Conservation (phyloP, 2,113 vertebrate species). For the Oncorhynchus masou region DNA sequence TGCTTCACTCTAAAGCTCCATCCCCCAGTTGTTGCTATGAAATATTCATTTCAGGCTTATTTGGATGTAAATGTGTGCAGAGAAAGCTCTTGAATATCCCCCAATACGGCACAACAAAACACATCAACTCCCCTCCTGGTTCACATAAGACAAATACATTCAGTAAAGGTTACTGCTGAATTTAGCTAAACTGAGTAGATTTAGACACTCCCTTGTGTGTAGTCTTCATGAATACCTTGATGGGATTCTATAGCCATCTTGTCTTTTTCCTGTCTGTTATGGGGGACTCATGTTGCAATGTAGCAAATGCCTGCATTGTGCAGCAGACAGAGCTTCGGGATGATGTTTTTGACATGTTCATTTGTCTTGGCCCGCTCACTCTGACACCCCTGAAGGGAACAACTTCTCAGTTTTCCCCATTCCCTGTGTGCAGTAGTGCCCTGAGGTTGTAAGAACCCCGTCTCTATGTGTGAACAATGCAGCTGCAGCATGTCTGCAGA, state of each 20-base stretch:
- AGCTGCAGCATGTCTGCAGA: not conserved
- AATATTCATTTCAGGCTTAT: constrained; percentile 58
- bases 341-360: constrained; percentile 10
- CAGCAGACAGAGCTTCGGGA: not conserved
- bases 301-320: constrained; percentile 2
- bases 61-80: constrained; percentile 17
- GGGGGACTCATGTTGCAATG: not conserved
- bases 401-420: not conserved
- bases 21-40: constrained; percentile 25
- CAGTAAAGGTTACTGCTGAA: constrained; percentile 23
- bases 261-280: not conserved
- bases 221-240: constrained; percentile 21
- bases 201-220: constrained; percentile 9
- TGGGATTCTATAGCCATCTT: not conserved
- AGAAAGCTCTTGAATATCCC: constrained; percentile 19
- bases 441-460: not conserved
- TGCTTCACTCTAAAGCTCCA: constrained; percentile 4
- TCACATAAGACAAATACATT: constrained; percentile 18
- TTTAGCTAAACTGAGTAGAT: constrained; percentile 7
- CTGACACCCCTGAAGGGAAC: not conserved
- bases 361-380: constrained; percentile 12
- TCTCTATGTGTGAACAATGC: not conserved
- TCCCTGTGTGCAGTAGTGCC: not conserved
- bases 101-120: constrained; percentile 27
- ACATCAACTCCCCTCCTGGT: not conserved